Conservation (phyloP, 2,113 vertebrate genomes). For the Corvus hawaiiensis region DNA sequence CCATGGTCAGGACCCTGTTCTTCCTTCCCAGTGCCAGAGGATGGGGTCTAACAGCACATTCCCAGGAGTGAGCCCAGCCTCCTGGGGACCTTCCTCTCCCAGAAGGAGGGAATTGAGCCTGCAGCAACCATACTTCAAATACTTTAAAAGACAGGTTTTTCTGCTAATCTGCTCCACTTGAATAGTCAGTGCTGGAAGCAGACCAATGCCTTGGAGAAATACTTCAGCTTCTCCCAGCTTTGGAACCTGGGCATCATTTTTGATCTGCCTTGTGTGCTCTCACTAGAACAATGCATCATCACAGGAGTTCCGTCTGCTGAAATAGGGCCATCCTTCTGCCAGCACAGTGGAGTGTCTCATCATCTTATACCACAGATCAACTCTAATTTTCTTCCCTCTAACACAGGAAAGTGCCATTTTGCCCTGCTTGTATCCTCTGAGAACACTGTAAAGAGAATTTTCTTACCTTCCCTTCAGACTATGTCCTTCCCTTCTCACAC, state of each 20-base stretch:
- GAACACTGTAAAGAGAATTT: neutral
- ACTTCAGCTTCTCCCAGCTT: neutral
- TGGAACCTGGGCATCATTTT: neutral
- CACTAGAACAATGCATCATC: neutral
- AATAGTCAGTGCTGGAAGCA: neutral
- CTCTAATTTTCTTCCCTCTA: constrained; percentile 2
- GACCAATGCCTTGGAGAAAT: constrained; percentile 10
- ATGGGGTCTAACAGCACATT: neutral
- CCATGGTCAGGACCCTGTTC: neutral
- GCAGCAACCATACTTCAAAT: neutral
- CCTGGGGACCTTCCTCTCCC: neutral
- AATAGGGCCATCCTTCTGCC: neutral
- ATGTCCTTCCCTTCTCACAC: neutral
- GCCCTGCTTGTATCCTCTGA: neutral
- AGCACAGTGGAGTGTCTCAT: neutral
- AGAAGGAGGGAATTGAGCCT: neutral
- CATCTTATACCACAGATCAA: neutral
- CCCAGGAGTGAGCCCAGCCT: neutral
- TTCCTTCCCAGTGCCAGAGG: too few relatives aligned
- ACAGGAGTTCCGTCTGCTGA: neutral
- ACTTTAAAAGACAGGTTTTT: neutral
- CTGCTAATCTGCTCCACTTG: neutral
- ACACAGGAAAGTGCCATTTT: neutral
- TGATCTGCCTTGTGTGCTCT: neutral
- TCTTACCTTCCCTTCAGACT: neutral